These are phyloP conservation scores for Rallus crepitans DNA, from an alignment of 2,797 vertebrate species.

Conservation along the genomic window DNA sequence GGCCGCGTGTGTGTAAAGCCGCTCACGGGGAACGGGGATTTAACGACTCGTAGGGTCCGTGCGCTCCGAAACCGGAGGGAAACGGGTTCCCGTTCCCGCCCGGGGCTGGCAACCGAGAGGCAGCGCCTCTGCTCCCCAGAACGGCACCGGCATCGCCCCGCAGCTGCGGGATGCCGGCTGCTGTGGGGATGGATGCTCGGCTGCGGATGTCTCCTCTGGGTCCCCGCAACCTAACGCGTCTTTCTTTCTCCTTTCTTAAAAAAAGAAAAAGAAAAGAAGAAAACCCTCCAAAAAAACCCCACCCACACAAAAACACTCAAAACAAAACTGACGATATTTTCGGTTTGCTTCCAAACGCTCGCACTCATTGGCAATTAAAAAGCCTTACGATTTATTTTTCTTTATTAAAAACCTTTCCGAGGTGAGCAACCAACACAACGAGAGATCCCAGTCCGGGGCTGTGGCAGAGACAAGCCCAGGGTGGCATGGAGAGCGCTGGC, in stretches of 20 bases:
- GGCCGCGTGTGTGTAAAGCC: accelerated
- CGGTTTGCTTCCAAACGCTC: neutral
- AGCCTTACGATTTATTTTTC: neutral
- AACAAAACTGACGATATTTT: neutral
- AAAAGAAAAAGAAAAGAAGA: too few relatives aligned
- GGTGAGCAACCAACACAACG: neutral
- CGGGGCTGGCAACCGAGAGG: neutral
- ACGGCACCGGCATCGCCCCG: neutral
- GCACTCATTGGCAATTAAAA: neutral
- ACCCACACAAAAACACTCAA: too few relatives aligned
- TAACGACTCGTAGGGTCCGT: accelerated
- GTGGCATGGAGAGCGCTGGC: neutral
- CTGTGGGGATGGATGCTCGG: neutral
- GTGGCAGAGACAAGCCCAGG: neutral
- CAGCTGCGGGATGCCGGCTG: neutral
- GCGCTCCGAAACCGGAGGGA: neutral
- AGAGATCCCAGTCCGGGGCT: neutral
- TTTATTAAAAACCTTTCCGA: neutral
- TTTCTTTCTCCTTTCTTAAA: neutral
- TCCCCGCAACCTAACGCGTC: accelerated
- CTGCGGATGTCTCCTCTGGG: neutral
- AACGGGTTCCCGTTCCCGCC: accelerated
- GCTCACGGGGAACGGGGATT: accelerated
- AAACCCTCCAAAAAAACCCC: too few relatives aligned
- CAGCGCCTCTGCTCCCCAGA: neutral